These are phyloP conservation scores for Lutjanus erythropterus DNA, from an alignment of 2,113 vertebrate genomes.

Conservation along the genomic window DNA sequence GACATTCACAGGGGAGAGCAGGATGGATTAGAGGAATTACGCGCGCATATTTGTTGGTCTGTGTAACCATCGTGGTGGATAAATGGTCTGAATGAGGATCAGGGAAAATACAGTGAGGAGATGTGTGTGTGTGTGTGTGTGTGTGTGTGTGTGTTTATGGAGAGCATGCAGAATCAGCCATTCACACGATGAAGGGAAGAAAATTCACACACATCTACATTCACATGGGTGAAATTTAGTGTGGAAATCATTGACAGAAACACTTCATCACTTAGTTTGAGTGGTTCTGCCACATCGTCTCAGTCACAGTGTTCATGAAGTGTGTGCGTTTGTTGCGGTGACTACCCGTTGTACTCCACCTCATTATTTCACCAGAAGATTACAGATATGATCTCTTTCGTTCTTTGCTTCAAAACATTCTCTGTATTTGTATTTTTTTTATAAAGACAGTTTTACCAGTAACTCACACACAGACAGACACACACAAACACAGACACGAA, in stretches of 20 bases:
- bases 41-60: slow-evolving; percentile 60
- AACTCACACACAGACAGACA: slow-evolving; percentile 4
- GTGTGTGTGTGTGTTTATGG: slow-evolving; percentile 11
- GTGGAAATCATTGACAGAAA: slow-evolving; percentile 23
- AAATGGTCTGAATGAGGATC: slow-evolving; percentile 56
- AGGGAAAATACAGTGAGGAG: slow-evolving; percentile 25
- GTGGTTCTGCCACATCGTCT: slow-evolving; percentile 23
- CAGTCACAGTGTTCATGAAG: slow-evolving; percentile 4
- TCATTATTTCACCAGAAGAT: slow-evolving; percentile 31
- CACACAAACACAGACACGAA: background rate
- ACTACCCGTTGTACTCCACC: slow-evolving; percentile 13
- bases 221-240: slow-evolving; percentile 12
- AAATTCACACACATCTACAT: background rate
- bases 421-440: too few species aligned
- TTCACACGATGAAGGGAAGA: background rate
- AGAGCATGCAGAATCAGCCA: slow-evolving; percentile 19
- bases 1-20: slow-evolving; percentile 51
- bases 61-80: slow-evolving; percentile 48
- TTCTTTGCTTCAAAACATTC: background rate
- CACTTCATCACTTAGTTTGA: slow-evolving; percentile 22
- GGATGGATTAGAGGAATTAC: slow-evolving; percentile 56
- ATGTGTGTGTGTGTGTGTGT: slow-evolving; percentile 9
- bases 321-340: slow-evolving; percentile 9
- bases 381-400: background rate
- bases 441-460: background rate